Conservation (phyloP, 92 coral and sea anemone species). For the Metridium senile region DNA sequence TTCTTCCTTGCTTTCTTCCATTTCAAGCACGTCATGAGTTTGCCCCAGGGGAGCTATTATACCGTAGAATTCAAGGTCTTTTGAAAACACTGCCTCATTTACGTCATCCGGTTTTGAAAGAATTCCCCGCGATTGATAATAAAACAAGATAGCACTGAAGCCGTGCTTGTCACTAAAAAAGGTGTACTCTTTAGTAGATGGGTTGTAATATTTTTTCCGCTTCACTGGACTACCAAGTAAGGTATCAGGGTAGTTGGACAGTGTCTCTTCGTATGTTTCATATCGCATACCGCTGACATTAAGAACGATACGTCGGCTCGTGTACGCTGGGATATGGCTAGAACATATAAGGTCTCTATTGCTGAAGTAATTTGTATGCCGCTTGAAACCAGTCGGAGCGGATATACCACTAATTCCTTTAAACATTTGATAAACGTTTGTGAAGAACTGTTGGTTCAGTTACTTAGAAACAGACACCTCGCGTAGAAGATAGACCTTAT, state of each 20-base stretch:
- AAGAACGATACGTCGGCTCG: conserved; percentile 86
- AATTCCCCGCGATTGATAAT: conserved; percentile 95
- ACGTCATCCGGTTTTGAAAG: conserved; percentile 83
- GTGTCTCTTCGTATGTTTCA: conserved; percentile 94
- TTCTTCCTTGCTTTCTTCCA: conserved; percentile 13
- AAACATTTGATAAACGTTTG: conserved; percentile 19
- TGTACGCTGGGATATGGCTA: conserved; percentile 67
- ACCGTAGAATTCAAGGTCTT: conserved; percentile 81
- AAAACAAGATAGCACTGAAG: conserved; percentile 90
- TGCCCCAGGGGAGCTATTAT: conserved; percentile 20
- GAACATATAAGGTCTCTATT: conserved; percentile 29
- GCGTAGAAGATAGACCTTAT: neutral
- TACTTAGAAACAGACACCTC: neutral
- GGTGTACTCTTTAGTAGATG: conserved; percentile 48
- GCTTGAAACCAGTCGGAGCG: conserved; percentile 17
- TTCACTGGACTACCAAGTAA: conserved; percentile 77
- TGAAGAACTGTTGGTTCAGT: neutral
- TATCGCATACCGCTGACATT: conserved; percentile 97
- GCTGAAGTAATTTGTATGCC: neutral
- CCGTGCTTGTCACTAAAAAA: conserved; percentile 76
- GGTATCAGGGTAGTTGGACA: conserved; percentile 83
- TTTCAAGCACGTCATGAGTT: conserved; percentile 11
- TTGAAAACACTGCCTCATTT: conserved; percentile 62
- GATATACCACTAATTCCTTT: conserved; percentile 35
- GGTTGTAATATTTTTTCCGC: conserved; percentile 67